These are phyloP conservation scores for Parelbella ahira DNA, from an alignment of 2,888 invertebrate genomes.

Conservation along the genomic window DNA sequence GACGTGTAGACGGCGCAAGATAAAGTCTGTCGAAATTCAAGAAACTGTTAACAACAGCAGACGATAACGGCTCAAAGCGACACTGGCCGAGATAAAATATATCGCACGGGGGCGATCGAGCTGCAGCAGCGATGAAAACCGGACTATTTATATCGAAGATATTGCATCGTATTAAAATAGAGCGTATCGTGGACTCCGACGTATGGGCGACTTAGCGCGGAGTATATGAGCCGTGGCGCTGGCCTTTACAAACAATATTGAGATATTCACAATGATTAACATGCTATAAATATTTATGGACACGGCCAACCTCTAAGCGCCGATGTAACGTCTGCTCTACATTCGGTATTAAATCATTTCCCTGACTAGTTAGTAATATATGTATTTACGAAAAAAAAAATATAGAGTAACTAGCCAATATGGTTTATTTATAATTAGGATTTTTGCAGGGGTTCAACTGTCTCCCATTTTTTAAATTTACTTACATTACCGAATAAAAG, in stretches of 20 bases:
- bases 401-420: no score
- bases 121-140: slow-evolving; percentile 9
- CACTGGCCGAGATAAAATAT: slow-evolving; percentile 17
- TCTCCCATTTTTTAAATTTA: no score
- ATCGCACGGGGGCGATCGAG: slow-evolving; percentile 10
- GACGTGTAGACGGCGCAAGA: slow-evolving; percentile 9
- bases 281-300: slow-evolving; percentile 27
- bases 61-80: slow-evolving; percentile 6
- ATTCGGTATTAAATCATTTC: slow-evolving; percentile 2
- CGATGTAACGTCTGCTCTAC: slow-evolving; percentile 1
- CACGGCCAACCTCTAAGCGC: slow-evolving; percentile 1
- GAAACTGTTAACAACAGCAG: slow-evolving; percentile 17
- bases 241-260: slow-evolving; percentile 41
- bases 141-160: slow-evolving; percentile 23
- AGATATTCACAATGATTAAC: slow-evolving; percentile 36
- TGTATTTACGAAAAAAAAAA: no score
- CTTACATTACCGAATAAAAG: no score
- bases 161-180: slow-evolving; percentile 43
- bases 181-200: slow-evolving; percentile 35
- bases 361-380: background rate
- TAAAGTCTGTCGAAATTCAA: slow-evolving; percentile 18
- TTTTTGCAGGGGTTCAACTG: no score
- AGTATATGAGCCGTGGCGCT: slow-evolving; percentile 52
- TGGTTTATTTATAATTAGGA: no score
- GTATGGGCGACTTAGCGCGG: slow-evolving; percentile 41